These are phyloP conservation scores for Clarias batrachus DNA, from an alignment of 2,113 vertebrate genomes.

Conservation along the genomic window DNA sequence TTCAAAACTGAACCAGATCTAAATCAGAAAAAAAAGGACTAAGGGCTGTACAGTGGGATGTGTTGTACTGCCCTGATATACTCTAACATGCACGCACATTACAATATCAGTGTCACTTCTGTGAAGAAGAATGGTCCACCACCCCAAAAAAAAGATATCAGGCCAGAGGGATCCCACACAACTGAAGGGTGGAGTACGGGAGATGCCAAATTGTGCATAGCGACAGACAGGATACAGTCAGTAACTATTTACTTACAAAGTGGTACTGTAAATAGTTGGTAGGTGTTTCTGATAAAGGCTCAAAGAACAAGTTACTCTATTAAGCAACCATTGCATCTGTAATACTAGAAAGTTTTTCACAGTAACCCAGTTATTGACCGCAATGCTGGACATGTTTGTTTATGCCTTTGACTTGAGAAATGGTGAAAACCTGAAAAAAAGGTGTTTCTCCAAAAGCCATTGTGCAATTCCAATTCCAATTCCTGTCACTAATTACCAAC, in stretches of 20 bases:
- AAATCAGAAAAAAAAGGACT: conserved; percentile 1
- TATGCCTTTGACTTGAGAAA: too few species aligned
- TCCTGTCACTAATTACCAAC: too few species aligned
- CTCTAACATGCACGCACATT: not conserved
- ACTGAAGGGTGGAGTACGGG: not conserved
- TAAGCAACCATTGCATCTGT: not conserved
- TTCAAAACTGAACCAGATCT: not conserved
- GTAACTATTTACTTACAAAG: not conserved
- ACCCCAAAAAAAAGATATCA: not conserved
- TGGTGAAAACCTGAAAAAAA: too few species aligned
- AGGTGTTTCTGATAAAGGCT: not conserved
- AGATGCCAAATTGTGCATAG: conserved; percentile 11
- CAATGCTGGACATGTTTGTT: too few species aligned
- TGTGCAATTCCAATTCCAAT: too few species aligned
- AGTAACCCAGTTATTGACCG: too few species aligned
- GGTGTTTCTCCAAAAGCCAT: too few species aligned
- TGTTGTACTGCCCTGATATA: not conserved
- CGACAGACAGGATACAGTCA: conserved; percentile 15
- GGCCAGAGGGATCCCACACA: not conserved
- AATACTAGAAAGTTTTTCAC: too few species aligned
- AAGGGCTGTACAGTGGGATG: not conserved
- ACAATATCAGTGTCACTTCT: not conserved
- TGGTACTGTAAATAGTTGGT: not conserved
- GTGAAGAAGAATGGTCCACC: not conserved
- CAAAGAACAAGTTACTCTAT: not conserved